Evolutionary conservation across 2,888 invertebrate genomes (phyloP), one percentile per base, ranked within the genome.

Genomic region (Phyto melanocephala): DNA sequence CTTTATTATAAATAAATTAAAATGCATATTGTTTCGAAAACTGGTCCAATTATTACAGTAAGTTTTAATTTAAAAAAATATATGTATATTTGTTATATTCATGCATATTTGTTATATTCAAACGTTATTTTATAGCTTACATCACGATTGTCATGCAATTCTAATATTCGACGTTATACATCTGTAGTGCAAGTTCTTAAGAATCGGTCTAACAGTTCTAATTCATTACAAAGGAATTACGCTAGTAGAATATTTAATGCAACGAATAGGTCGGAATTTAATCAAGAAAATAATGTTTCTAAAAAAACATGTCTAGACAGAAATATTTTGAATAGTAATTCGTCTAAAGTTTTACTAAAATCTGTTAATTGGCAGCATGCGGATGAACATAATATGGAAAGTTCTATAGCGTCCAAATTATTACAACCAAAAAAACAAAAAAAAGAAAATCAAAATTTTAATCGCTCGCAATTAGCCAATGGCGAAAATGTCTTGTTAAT

Each of bases 261-360:
- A 17, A 24, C 0, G 0, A 5, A 37, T 24, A 56, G 20, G n/a
- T 47, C 20, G 8, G 22, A 28, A 6, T 28, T 28, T 28, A 6
- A 50, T 65, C n/a, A 10, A 7, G 40, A 8, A 22, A 42, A 1
- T 10, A 76, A 15, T 17, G 15, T 11, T 1, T n/a, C 20, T 47
- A 35, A 7, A n/a, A n/a, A n/a, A n/a, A n/a, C n/a, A n/a, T n/a
- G n/a, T n/a, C n/a, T n/a, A n/a, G n/a, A n/a, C n/a, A n/a, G n/a
- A n/a, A 82, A 56, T 47, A 35, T 33, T n/a, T 15, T 40, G 7
- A 77, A 50, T 56, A 54, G 33, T 10, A 63, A 63, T 8, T 67
- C 79, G 5, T 50, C 86, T 15, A 89, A 87, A 63, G 86, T 89
- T 22, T 85, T 90, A 15, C 79, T 90, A 15, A 88, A 90, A 63